Base-by-base conservation (phyloP, 2,888 invertebrate species). In the Lasius fuliginosus region DNA sequence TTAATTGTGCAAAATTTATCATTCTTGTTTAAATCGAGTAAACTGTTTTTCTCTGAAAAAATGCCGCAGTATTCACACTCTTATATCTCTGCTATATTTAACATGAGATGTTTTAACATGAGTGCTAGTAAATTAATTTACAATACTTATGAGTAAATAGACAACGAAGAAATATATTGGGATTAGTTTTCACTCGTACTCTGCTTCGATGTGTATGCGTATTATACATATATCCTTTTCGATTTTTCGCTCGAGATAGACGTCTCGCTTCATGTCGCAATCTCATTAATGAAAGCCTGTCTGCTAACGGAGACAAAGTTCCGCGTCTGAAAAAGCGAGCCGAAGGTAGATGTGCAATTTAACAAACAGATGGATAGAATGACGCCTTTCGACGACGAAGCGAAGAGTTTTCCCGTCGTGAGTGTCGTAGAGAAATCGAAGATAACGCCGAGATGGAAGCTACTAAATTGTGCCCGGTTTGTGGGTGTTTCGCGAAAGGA, bases 381-480 rank as follows among this genome's bases (percentile, higher is more conserved):
- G 33, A 12, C 58, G 42, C 73, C 79, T 81, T 83, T 84, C 23
- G 23, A 23, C n/a, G 27, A 62, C 36, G 15, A 53, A n/a, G n/a
- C 3, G 36, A 40, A 18, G 11, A 53, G 76, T 64, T 46, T 73
- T 30, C 56, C 6, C 18, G 33, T 9, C 40, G 77, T 87, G 67
- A 67, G 82, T 30, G 75, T 27, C 15, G 9, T 53, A 6, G 65
- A 40, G 68, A 67, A 33, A 4, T 53, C 60, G 49, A 76, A 69
- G 68, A 79, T 67, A 12, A 42, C 12, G 69, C 42, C 62, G 42
- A 84, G 27, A 85, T 74, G 46, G 67, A 83, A 67, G 67, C 18
- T 81, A 82, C 71, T 36, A 81, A 86, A 85, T 85, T 87, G n/a
- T 8, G 71, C 71, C 71, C 36, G 46, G 60, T 76, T 53, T 62